These are phyloP conservation scores for Amphipoea lucens DNA, from an alignment of 2,888 invertebrate species.

Conservation along the genomic window DNA sequence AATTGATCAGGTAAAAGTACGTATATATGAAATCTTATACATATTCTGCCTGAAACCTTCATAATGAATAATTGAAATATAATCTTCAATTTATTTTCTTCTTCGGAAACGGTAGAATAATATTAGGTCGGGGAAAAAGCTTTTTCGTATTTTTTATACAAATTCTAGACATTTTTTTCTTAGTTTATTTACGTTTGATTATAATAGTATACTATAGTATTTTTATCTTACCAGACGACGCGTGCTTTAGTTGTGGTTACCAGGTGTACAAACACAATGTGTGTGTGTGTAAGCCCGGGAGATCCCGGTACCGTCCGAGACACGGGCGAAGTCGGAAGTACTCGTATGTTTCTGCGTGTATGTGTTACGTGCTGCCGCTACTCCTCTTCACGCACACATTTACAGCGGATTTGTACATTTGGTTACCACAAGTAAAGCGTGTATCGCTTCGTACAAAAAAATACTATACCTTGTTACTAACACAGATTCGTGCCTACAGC, in stretches of 20 bases:
- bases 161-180: no score
- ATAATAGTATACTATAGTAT: background rate
- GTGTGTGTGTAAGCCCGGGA: background rate
- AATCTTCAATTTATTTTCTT: conserved; percentile 28
- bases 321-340: background rate
- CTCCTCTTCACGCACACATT: no score
- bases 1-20: conserved; percentile 25
- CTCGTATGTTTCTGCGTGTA: no score
- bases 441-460: background rate
- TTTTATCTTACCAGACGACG: no score
- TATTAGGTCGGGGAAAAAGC: no score
- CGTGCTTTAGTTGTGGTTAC: background rate
- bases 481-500: background rate
- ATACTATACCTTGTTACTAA: background rate
- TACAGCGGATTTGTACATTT: background rate
- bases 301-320: background rate
- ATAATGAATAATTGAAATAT: conserved; percentile 17
- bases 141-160: no score
- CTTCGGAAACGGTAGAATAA: background rate
- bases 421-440: background rate
- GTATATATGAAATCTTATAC: conserved; percentile 27
- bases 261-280: background rate
- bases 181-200: no score
- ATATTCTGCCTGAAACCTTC: conserved; percentile 13
- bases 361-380: no score